Percentiles rank a stretch among this genome's conserved stretches.
Conservation (phyloP, 2,888 invertebrate genomes). For the Zelleria hepariella region DNA sequence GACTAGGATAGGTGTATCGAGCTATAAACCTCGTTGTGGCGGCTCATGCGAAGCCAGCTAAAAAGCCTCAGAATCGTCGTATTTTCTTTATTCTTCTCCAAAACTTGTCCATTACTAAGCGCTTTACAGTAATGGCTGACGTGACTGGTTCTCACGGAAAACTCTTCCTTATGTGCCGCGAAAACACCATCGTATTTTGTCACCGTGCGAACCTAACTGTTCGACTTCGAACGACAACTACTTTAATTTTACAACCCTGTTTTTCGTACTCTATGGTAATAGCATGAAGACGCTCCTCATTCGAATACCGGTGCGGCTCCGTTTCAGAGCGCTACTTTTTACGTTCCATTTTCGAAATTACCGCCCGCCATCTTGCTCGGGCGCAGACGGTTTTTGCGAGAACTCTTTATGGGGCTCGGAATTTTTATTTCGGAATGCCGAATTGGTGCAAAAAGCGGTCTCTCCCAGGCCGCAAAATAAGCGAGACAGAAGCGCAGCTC, state of each 20-base stretch:
- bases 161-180: too few species aligned
- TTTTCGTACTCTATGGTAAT: slow-evolving; percentile 1
- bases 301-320: slow-evolving; percentile 29
- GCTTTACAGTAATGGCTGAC: too few species aligned
- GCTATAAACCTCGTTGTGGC: too few species aligned
- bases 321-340: slow-evolving; percentile 38
- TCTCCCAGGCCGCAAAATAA: slow-evolving; percentile 32
- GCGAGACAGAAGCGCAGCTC: not conserved
- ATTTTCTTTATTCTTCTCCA: too few species aligned
- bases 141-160: not conserved
- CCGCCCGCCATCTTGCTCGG: slow-evolving; percentile 30
- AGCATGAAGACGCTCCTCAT: not conserved
- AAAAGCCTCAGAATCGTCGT: too few species aligned
- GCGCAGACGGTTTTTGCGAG: slow-evolving; percentile 42
- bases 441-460: slow-evolving; percentile 68
- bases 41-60: too few species aligned
- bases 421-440: slow-evolving; percentile 73
- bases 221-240: not conserved
- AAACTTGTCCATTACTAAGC: too few species aligned
- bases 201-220: not conserved
- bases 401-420: slow-evolving; percentile 56
- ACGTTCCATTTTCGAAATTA: slow-evolving; percentile 25
- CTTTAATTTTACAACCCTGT: not conserved
- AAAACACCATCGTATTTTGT: not conserved
- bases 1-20: too few species aligned